A percentile compares a stretch with the other conserved stretches of the same genome.
These are phyloP conservation scores for Ostrea denselamellosa DNA, from an alignment of 1,140 invertebrate species.

Conservation along the genomic window DNA sequence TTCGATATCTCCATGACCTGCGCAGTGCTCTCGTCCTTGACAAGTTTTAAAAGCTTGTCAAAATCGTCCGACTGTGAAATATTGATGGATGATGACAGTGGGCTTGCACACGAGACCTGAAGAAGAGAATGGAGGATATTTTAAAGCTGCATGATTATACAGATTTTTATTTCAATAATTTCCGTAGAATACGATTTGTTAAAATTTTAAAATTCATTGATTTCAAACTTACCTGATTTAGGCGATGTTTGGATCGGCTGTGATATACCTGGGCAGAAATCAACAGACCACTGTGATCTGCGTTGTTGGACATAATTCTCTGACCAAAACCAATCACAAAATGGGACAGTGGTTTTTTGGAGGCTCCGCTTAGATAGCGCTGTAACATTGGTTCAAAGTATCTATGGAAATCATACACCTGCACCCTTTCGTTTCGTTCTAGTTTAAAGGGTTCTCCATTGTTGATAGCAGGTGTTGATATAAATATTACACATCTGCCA, in stretches of 20 bases:
- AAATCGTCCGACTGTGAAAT: not conserved
- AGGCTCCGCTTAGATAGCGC: constrained; percentile 44
- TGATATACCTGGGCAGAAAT: constrained; percentile 60
- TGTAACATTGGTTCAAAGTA: constrained; percentile 59
- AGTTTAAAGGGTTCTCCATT: constrained; percentile 55
- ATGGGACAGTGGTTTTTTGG: constrained; percentile 57
- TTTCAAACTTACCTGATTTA: constrained; percentile 52
- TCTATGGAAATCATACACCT: constrained; percentile 58
- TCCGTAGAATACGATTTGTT: not conserved
- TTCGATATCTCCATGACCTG: not conserved
- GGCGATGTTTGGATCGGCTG: constrained; percentile 45
- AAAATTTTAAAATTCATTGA: not conserved
- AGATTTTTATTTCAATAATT: too few species aligned
- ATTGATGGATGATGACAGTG: not conserved
- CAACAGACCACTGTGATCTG: constrained; percentile 56
- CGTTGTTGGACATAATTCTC: constrained; percentile 42
- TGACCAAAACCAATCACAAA: constrained; percentile 63
- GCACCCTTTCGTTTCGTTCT: constrained; percentile 50
- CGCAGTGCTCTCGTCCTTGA: not conserved
- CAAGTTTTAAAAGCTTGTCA: constrained; percentile 9
- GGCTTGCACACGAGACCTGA: constrained; percentile 19
- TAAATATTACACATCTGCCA: constrained; percentile 60
- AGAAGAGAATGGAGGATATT: not conserved
- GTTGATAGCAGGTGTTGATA: constrained; percentile 48
- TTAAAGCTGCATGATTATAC: too few species aligned